Conservation (phyloP, 2,888 invertebrate species). For the Chrysina gloriosa region DNA sequence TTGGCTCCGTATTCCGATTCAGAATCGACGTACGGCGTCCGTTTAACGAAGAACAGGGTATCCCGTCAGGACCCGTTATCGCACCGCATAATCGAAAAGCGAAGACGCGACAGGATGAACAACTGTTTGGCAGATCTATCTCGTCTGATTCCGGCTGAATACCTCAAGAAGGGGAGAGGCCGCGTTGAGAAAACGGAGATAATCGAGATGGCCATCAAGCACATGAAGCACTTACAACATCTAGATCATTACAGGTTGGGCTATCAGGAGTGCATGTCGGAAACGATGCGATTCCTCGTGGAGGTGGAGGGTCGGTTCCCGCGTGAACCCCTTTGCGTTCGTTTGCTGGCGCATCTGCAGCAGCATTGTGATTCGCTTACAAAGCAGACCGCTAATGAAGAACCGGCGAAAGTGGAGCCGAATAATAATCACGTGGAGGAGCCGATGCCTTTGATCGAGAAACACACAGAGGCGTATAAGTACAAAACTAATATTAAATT, state of each 20-base stretch:
- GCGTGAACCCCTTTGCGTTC: slow-evolving; percentile 83
- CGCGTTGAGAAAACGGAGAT: slow-evolving; percentile 98
- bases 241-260: slow-evolving; percentile 73
- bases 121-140: slow-evolving; percentile 95
- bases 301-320: slow-evolving; percentile 85
- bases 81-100: slow-evolving; percentile 97
- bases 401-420: slow-evolving; percentile 44
- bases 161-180: slow-evolving; percentile 94
- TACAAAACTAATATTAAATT: slow-evolving; percentile 95
- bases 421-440: slow-evolving; percentile 54
- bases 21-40: slow-evolving; percentile 45
- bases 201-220: slow-evolving; percentile 97
- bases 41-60: slow-evolving; percentile 56
- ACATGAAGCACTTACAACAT: slow-evolving; percentile 90
- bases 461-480: slow-evolving; percentile 73
- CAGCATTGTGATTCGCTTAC: slow-evolving; percentile 80
- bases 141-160: slow-evolving; percentile 91
- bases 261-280: slow-evolving; percentile 91
- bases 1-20: slow-evolving; percentile 48
- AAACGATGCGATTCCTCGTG: slow-evolving; percentile 89
- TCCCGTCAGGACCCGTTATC: slow-evolving; percentile 94
- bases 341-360: slow-evolving; percentile 84
- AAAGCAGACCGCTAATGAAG: slow-evolving; percentile 45
- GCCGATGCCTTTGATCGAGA: slow-evolving; percentile 56
- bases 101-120: slow-evolving; percentile 96